Conservation (phyloP, 35 echinoderm and acorn worm genomes). For the Nesometra sesokonis region DNA sequence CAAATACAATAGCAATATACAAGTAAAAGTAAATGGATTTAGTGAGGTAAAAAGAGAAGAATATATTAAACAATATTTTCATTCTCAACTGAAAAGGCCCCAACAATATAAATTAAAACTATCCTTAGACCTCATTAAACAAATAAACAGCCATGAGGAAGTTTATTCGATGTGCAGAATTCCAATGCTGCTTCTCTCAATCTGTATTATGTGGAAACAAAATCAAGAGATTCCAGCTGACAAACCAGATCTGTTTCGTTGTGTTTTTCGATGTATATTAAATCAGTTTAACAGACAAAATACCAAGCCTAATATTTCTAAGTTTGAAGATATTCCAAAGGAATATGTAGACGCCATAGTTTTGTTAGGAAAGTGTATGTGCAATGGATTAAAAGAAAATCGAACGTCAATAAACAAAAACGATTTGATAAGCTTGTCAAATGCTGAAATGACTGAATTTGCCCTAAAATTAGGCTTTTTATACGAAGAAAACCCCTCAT, state of each 20-base stretch:
- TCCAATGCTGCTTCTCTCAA: not conserved
- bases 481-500: not conserved
- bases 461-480: not conserved
- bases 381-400: not conserved
- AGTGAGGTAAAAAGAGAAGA: not conserved
- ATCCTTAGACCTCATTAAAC: not conserved
- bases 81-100: not conserved
- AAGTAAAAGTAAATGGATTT: not conserved
- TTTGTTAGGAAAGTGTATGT: not conserved
- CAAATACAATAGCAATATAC: not conserved
- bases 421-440: too few relatives aligned
- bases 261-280: not conserved
- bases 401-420: not conserved
- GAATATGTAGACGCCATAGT: not conserved
- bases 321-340: not conserved
- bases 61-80: not conserved
- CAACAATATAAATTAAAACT: not conserved
- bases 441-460: not conserved
- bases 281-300: not conserved
- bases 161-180: not conserved
- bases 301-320: not conserved
- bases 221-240: not conserved
- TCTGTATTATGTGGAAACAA: not conserved
- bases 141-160: not conserved
- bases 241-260: not conserved